A percentile compares a stretch with the other conserved stretches of the same genome.
phyloP scores from a whole-genome alignment of 2,797 vertebrate genomes.

The Gymnothorax reevesii region DNA sequence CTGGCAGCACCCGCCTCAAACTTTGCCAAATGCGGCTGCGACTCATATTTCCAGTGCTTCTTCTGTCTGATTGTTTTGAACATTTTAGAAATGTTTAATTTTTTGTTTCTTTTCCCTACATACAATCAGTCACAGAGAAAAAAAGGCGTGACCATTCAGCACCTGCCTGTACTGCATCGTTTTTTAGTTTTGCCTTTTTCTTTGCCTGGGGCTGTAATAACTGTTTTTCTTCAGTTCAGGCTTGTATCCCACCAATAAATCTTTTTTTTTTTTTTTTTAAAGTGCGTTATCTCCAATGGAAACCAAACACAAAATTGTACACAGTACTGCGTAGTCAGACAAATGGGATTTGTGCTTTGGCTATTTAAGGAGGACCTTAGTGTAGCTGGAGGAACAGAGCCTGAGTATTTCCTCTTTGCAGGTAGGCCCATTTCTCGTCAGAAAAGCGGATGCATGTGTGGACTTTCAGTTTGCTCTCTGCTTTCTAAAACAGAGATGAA shows the following conservation, averaged over 20 bases:
- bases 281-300: not conserved
- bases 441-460: slow-evolving; percentile 33
- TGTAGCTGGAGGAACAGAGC: not conserved
- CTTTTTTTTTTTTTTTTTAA: not conserved
- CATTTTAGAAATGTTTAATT: slow-evolving; percentile 33
- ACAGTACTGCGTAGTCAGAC: not conserved
- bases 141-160: slow-evolving; percentile 29
- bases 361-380: not conserved
- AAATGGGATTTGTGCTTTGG: not conserved
- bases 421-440: slow-evolving; percentile 46
- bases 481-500: slow-evolving; percentile 22
- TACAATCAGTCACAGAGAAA: slow-evolving; percentile 17
- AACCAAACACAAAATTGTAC: not conserved
- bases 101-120: slow-evolving; percentile 34
- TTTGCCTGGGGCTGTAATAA: slow-evolving; percentile 45
- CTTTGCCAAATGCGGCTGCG: slow-evolving; percentile 68
- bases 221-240: slow-evolving; percentile 24
- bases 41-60: slow-evolving; percentile 33
- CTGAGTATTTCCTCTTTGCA: slow-evolving; percentile 15
- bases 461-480: slow-evolving; percentile 36
- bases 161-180: slow-evolving; percentile 13
- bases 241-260: not conserved
- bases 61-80: slow-evolving; percentile 40
- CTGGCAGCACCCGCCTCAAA: slow-evolving; percentile 58
- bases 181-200: slow-evolving; percentile 21